Evolutionary conservation across 1,140 invertebrate genomes (phyloP), one percentile per base, ranked within the genome.

Genomic region (Ladona fulva): DNA sequence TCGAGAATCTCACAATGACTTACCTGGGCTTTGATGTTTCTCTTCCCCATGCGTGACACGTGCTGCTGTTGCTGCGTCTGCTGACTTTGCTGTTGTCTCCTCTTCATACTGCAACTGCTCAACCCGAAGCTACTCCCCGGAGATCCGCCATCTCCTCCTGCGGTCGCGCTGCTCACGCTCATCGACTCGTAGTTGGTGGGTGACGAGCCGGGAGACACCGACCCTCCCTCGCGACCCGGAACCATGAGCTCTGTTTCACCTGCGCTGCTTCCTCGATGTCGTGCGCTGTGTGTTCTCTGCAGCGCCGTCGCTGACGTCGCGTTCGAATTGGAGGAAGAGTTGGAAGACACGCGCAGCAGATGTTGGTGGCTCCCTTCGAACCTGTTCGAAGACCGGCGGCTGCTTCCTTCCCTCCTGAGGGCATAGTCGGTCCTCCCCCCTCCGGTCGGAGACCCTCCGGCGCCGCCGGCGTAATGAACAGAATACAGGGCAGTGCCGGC

Each of bases 1-100:
- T n/a, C n/a, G n/a, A n/a, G n/a, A n/a, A n/a, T n/a, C n/a, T n/a
- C n/a, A n/a, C n/a, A n/a, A n/a, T n/a, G n/a, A 22, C 77, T 74
- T 25, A 29, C 75, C 85, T 89, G 93, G 73, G 92, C 92, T 87
- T 94, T 95, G 82, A 93, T 95, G 86, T 96, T 94, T 79, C 94
- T 87, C 81, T 93, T 93, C 14, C 92, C 93, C 90, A 95, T 93
- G 81, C 90, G 89, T 37, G 91, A 90, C 66, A 91, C 88, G 25
- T 90, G 86, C 81, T 42, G 24, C 8, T 25, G 74, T 42, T 42
- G 74, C 16, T 75, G 74, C 24, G 12, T n/a, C 24, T 75, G 24
- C 74, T 25, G 74, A 3, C 16, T 14, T 42, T 25, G 76, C 19
- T 25, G 42, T 14, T 19, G 16, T 16, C 44, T 42, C 78, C 42